phyloP scores from a whole-genome alignment of 2,797 vertebrate species.

The Pipistrellus kuhlii region DNA sequence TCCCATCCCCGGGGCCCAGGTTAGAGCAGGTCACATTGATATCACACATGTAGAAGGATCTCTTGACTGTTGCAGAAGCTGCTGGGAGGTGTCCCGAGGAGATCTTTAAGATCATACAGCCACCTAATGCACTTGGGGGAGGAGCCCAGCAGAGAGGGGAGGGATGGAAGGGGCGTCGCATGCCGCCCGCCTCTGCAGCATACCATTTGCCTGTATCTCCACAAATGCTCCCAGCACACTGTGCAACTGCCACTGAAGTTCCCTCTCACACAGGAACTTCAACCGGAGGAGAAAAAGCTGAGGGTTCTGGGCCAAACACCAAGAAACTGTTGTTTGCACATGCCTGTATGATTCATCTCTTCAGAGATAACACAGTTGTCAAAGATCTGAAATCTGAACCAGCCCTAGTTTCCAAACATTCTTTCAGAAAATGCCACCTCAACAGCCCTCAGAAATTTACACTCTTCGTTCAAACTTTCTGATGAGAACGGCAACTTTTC shows the following conservation, averaged over 20 bases:
- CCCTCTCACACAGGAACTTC: background rate
- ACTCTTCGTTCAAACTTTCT: conserved; percentile 46
- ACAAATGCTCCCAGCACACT: background rate
- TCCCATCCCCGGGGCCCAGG: background rate
- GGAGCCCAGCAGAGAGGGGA: background rate
- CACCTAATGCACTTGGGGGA: background rate
- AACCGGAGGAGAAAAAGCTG: background rate
- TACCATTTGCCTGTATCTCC: background rate
- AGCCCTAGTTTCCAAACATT: background rate
- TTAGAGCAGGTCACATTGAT: background rate
- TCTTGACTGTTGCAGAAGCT: background rate
- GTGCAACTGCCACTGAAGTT: background rate
- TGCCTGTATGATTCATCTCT: background rate
- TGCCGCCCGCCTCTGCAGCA: background rate
- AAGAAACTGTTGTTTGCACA: background rate
- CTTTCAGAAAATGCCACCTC: background rate
- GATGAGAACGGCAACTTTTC: conserved; percentile 69
- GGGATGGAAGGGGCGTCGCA: background rate
- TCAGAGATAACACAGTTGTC: background rate
- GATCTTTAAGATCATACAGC: background rate
- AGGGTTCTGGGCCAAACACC: background rate
- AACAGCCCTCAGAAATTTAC: background rate
- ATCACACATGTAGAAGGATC: background rate
- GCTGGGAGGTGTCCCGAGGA: background rate
- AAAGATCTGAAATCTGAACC: background rate